These are phyloP conservation scores for Melieria picta DNA, from an alignment of 2,888 invertebrate species.

Conservation along the genomic window DNA sequence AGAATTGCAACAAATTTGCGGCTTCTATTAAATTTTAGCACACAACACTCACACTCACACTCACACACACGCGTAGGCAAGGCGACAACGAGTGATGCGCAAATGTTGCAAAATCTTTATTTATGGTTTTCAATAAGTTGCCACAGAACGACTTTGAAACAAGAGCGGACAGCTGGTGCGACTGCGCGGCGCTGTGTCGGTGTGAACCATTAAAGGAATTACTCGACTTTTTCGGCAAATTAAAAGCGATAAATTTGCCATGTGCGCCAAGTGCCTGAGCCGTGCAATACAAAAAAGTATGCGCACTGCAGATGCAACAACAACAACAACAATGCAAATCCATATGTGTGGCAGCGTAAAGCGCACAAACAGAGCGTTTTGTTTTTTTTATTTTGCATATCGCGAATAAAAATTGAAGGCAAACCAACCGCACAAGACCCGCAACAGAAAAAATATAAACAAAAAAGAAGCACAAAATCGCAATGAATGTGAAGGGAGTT, in stretches of 20 bases:
- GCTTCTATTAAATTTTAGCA: no score
- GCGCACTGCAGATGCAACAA: not conserved
- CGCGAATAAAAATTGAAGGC: conserved; percentile 12
- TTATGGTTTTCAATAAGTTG: conserved; percentile 59
- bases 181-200: conserved; percentile 1
- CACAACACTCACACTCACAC: no score
- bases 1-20: no score
- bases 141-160: conserved; percentile 44
- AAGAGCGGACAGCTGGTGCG: conserved; percentile 43
- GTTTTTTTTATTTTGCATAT: not conserved
- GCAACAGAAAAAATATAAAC: conserved; percentile 17
- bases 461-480: not conserved
- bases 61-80: no score
- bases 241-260: conserved; percentile 39
- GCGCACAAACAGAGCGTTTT: conserved; percentile 3
- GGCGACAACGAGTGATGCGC: conserved; percentile 1
- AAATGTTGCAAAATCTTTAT: conserved; percentile 53
- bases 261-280: not conserved
- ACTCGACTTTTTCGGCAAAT: conserved; percentile 33
- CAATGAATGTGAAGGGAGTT: not conserved
- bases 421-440: not conserved
- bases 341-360: conserved; percentile 17
- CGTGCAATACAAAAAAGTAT: no score
- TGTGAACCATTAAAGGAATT: conserved; percentile 31
- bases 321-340: conserved; percentile 26